A percentile compares a stretch with the other conserved stretches of the same genome.
Evolutionary conservation across 2,888 invertebrate genomes (phyloP).

Genomic region (Gymnoscelis rufifasciata): DNA sequence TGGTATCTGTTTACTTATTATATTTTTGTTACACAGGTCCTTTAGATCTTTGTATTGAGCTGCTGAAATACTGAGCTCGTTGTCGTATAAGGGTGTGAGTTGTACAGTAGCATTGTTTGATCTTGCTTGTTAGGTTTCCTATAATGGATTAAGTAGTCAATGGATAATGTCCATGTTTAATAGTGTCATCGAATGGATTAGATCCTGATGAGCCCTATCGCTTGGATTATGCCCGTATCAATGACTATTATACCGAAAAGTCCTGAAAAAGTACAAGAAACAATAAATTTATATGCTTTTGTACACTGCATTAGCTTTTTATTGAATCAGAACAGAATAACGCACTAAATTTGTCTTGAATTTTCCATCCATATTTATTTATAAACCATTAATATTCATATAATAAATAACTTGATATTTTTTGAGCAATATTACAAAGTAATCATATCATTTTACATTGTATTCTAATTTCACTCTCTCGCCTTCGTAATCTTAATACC

Average conservation of each 20-base stretch:
- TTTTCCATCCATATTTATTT: too few relatives aligned
- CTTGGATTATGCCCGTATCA: not conserved
- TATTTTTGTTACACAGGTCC: too few relatives aligned
- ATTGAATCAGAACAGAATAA: slow-evolving; percentile 17
- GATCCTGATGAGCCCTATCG: slow-evolving; percentile 19
- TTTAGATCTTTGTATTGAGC: too few relatives aligned
- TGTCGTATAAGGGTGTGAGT: too few relatives aligned
- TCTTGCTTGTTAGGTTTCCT: slow-evolving; percentile 24
- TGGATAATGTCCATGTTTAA: slow-evolving; percentile 16
- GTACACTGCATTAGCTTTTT: slow-evolving; percentile 12
- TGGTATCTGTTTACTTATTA: too few relatives aligned
- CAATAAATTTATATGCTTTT: slow-evolving; percentile 46
- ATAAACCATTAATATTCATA: too few relatives aligned
- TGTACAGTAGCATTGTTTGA: too few relatives aligned
- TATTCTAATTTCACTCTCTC: not conserved
- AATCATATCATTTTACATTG: too few relatives aligned
- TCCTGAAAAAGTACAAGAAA: slow-evolving; percentile 74
- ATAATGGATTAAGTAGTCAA: slow-evolving; percentile 17
- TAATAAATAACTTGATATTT: too few relatives aligned
- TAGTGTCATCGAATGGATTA: slow-evolving; percentile 19
- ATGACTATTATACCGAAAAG: slow-evolving; percentile 50
- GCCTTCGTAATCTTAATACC: not conserved
- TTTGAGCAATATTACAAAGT: too few relatives aligned
- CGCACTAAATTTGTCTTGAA: not conserved
- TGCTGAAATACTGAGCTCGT: too few relatives aligned